A percentile compares a stretch with the other conserved stretches of the same genome.
These are phyloP conservation scores for Pseudorhombus dupliciocellatus DNA, from an alignment of 2,113 vertebrate species.

Conservation along the genomic window DNA sequence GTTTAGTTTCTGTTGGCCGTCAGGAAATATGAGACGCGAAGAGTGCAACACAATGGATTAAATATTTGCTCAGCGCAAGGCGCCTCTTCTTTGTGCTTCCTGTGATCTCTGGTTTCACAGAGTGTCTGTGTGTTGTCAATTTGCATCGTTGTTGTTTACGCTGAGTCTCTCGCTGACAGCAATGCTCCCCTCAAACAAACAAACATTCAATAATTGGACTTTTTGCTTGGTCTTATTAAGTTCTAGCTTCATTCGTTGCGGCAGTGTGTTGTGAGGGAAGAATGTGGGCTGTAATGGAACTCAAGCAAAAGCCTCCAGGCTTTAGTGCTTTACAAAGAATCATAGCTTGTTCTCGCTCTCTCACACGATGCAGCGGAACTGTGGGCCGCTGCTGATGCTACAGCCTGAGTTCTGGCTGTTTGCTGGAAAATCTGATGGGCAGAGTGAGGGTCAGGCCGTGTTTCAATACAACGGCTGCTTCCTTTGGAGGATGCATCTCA, in stretches of 20 bases:
- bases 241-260: neutral
- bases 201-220: neutral
- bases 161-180: neutral
- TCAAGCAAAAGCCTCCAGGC: neutral
- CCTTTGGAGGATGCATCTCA: too few species aligned
- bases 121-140: neutral
- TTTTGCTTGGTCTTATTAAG: neutral
- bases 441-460: neutral
- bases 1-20: neutral
- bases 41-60: conserved; percentile 1
- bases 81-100: neutral
- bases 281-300: neutral
- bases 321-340: neutral
- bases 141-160: too few species aligned
- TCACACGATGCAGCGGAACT: neutral
- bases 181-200: neutral
- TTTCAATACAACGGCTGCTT: too few species aligned
- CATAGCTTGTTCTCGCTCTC: neutral
- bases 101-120: neutral
- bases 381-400: neutral
- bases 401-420: neutral
- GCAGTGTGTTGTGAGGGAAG: neutral
- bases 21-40: conserved; percentile 14
- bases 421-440: neutral
- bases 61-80: neutral